phyloP scores from a whole-genome alignment of 2,888 invertebrate genomes.

The Terebella lapidaria region DNA sequence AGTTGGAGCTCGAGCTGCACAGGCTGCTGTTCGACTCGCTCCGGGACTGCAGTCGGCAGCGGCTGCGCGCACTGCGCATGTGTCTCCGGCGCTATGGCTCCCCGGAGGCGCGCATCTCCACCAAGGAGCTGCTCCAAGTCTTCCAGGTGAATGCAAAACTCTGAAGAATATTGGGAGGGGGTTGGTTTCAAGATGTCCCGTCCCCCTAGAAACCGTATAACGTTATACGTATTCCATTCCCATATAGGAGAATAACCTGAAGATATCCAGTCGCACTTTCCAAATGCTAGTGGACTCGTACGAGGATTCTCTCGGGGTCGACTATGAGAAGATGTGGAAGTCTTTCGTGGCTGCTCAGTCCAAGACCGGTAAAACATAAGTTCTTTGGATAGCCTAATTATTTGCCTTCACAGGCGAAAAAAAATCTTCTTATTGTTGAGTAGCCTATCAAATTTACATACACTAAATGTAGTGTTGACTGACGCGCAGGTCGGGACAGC shows the following conservation, averaged over 20 bases:
- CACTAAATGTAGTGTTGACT: too few species aligned
- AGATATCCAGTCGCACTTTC: constrained; percentile 31
- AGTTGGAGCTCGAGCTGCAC: constrained; percentile 1
- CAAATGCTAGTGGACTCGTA: constrained; percentile 35
- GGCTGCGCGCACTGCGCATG: constrained; percentile 44
- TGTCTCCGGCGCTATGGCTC: constrained; percentile 38
- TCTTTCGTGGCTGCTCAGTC: constrained; percentile 38
- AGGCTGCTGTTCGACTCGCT: constrained; percentile 2
- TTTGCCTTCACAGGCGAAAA: too few species aligned
- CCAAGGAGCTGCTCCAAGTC: constrained; percentile 34
- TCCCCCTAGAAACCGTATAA: too few species aligned
- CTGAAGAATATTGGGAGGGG: too few species aligned
- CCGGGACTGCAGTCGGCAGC: constrained; percentile 38
- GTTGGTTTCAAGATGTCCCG: too few species aligned
- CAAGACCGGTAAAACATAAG: constrained; percentile 30
- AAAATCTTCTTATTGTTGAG: too few species aligned
- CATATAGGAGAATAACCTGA: constrained; percentile 39
- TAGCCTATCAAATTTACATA: too few species aligned
- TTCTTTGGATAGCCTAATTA: neutral
- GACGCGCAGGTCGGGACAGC: constrained; percentile 44
- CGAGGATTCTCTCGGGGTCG: constrained; percentile 36
- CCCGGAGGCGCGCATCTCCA: constrained; percentile 36
- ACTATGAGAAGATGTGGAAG: constrained; percentile 39
- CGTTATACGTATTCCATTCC: too few species aligned
- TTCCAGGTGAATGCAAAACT: constrained; percentile 17